Evolutionary conservation across 2,113 vertebrate species (phyloP).

Genomic region (Gadus macrocephalus): DNA sequence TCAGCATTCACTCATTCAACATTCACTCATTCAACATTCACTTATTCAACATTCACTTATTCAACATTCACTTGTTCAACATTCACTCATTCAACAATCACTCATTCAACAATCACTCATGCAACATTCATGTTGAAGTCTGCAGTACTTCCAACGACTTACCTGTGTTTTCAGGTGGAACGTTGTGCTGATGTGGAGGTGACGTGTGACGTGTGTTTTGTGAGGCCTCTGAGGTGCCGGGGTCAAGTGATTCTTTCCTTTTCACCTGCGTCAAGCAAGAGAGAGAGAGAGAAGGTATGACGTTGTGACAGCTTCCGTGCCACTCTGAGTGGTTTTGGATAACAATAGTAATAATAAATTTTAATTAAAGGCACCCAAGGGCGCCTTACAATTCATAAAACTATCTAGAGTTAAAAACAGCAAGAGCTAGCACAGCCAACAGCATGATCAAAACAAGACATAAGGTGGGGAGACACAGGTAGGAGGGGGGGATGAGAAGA

Average conservation of each 20-base stretch:
- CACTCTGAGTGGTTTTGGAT: too few relatives aligned
- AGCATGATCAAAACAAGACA: background rate
- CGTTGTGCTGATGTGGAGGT: conserved; percentile 72
- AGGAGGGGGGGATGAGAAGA: too few relatives aligned
- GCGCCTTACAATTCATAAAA: too few relatives aligned
- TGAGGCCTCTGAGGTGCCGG: conserved; percentile 71
- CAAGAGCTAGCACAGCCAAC: background rate
- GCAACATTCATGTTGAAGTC: background rate
- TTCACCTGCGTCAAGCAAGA: conserved; percentile 75
- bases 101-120: too few relatives aligned
- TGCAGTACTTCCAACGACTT: conserved; percentile 11
- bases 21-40: background rate
- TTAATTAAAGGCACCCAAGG: too few relatives aligned
- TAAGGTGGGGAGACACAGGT: too few relatives aligned
- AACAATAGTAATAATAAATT: background rate
- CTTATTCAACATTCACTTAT: too few relatives aligned
- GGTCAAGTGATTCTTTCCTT: conserved; percentile 78
- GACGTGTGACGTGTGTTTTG: conserved; percentile 60
- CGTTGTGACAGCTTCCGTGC: too few relatives aligned
- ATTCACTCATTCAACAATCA: background rate
- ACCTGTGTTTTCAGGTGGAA: conserved; percentile 52
- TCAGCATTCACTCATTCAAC: too few relatives aligned
- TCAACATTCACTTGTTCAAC: too few relatives aligned
- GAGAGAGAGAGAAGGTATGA: background rate
- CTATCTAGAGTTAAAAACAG: too few relatives aligned